Percentiles rank a stretch among this genome's conserved stretches.
phyloP scores from a whole-genome alignment of 2,888 invertebrate species.

The Ophraella communa region DNA sequence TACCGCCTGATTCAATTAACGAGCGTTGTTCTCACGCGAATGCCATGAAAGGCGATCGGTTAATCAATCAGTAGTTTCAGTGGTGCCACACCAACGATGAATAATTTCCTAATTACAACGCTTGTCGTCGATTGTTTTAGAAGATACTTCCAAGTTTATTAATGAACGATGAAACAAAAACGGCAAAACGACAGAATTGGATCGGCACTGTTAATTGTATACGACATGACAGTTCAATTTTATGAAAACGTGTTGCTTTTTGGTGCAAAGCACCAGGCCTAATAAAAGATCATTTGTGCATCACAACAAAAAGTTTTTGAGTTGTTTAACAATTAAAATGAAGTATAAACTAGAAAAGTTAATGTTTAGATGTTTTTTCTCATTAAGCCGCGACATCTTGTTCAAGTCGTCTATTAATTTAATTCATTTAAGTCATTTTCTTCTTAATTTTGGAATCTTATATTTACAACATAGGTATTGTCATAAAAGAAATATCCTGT shows the following conservation, averaged over 20 bases:
- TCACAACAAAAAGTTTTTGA: too few relatives aligned
- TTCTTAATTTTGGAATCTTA: too few relatives aligned
- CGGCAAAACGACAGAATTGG: neutral
- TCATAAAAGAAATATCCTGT: too few relatives aligned
- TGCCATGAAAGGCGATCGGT: slow-evolving; percentile 11
- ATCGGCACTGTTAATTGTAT: neutral
- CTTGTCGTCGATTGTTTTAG: slow-evolving; percentile 15
- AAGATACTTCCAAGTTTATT: slow-evolving; percentile 7
- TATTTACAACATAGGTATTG: too few relatives aligned
- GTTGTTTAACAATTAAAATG: too few relatives aligned
- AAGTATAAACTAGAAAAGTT: too few relatives aligned
- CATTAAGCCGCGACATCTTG: too few relatives aligned
- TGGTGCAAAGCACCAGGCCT: too few relatives aligned
- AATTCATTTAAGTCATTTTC: too few relatives aligned
- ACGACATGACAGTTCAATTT: neutral
- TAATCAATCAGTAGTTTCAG: slow-evolving; percentile 24
- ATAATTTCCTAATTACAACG: slow-evolving; percentile 17
- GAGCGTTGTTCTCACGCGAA: slow-evolving; percentile 19
- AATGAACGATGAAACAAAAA: neutral
- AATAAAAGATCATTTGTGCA: too few relatives aligned
- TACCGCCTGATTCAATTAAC: slow-evolving; percentile 12
- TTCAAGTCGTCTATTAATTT: too few relatives aligned
- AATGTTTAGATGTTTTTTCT: too few relatives aligned
- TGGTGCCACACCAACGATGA: slow-evolving; percentile 3
- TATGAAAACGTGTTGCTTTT: neutral